Percentiles rank a stretch among this genome's conserved stretches.
Conservation (phyloP, 2,797 vertebrate species). For the Arctocebus calabarensis region DNA sequence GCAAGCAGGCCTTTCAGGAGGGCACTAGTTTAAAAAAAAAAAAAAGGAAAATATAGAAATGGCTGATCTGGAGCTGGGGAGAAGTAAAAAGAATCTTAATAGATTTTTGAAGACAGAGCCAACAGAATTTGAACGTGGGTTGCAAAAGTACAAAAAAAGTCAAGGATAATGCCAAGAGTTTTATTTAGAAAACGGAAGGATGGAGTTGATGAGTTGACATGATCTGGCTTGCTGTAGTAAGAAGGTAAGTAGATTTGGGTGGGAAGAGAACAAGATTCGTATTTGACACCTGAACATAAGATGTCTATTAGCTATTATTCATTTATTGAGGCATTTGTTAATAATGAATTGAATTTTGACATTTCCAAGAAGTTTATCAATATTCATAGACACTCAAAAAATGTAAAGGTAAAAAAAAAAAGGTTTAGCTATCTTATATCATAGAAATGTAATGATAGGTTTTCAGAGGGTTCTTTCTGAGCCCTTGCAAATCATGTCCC, state of each 20-base stretch:
- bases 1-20: neutral
- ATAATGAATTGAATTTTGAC: constrained; percentile 33
- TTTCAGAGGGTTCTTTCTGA: neutral
- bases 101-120: neutral
- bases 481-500: neutral
- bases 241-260: neutral
- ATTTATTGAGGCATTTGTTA: constrained; percentile 25
- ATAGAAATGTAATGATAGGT: neutral
- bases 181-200: constrained; percentile 20
- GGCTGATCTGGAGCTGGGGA: neutral
- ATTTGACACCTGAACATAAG: neutral
- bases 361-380: neutral
- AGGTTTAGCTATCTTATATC: neutral
- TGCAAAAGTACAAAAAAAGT: neutral
- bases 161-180: neutral
- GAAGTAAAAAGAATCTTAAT: neutral
- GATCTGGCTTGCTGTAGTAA: neutral
- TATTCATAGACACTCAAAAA: constrained; percentile 16
- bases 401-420: neutral
- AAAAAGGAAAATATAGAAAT: neutral
- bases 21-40: neutral
- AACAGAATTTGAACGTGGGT: neutral
- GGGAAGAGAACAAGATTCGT: neutral
- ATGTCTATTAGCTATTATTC: constrained; percentile 11
- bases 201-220: neutral